Evolutionary conservation across 2,797 vertebrate species (phyloP).

Genomic region (Chelonia mydas): DNA sequence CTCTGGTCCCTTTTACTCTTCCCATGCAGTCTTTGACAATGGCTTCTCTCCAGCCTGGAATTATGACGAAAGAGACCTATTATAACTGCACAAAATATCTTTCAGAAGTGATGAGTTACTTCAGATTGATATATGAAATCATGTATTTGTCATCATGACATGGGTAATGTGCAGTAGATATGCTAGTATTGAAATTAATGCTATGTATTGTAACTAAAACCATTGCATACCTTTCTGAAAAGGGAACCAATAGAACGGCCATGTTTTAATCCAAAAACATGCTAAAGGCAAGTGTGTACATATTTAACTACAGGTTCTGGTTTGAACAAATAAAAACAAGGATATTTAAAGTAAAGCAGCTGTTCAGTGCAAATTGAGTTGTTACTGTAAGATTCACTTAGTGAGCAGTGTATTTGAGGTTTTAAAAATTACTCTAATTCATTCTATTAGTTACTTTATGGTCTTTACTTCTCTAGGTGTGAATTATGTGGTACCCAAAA

Average conservation of each 20-base stretch:
- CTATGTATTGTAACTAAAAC: not conserved
- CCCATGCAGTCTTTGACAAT: conserved; percentile 40
- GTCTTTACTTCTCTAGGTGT: conserved; percentile 88
- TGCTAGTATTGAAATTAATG: not conserved
- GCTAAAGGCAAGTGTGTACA: not conserved
- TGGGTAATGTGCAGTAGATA: not conserved
- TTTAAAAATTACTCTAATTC: conserved; percentile 59
- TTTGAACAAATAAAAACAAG: conserved; percentile 57
- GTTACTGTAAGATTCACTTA: conserved; percentile 63
- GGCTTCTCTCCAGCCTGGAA: conserved; percentile 54
- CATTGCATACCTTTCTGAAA: not conserved
- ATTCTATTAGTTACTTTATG: conserved; percentile 76
- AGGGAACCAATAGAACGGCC: not conserved
- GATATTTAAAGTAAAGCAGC: conserved; percentile 60
- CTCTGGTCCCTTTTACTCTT: conserved; percentile 4
- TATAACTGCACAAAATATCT: conserved; percentile 36
- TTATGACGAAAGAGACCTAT: conserved; percentile 5
- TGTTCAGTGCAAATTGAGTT: conserved; percentile 65
- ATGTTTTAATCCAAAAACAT: not conserved
- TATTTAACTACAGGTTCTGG: conserved; percentile 28
- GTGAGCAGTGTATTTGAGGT: conserved; percentile 53
- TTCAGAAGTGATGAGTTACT: conserved; percentile 10
- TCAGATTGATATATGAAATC: conserved; percentile 8
- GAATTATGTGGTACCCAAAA: conserved; percentile 94
- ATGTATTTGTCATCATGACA: not conserved